Percentiles rank a stretch among this genome's conserved stretches.
Conservation (phyloP, 2,113 vertebrate species). For the Heloderma charlesbogerti region DNA sequence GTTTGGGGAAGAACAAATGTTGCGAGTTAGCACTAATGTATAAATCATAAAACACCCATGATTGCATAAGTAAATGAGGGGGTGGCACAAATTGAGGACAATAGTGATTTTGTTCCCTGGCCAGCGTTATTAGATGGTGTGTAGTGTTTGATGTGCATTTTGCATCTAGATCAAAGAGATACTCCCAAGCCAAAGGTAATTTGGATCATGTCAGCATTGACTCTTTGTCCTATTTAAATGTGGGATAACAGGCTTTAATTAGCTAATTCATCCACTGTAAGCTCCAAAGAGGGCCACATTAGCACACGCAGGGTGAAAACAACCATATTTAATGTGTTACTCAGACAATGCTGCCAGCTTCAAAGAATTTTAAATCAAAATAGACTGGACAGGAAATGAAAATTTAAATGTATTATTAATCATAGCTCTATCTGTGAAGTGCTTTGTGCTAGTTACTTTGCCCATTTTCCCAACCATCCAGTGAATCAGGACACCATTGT, state of each 20-base stretch:
- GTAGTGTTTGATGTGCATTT: conserved; percentile 24
- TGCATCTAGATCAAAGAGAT: conserved; percentile 37
- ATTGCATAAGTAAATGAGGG: neutral
- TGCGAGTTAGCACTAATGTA: neutral
- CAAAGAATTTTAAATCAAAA: conserved; percentile 31
- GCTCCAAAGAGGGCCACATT: conserved; percentile 4
- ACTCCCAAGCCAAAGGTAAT: conserved; percentile 16
- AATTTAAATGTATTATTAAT: neutral
- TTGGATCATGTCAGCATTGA: neutral
- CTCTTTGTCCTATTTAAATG: conserved; percentile 22
- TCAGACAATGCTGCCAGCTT: conserved; percentile 21
- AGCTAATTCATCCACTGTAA: conserved; percentile 19
- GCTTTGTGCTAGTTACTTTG: neutral
- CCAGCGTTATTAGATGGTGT: conserved; percentile 18
- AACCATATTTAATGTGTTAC: conserved; percentile 17
- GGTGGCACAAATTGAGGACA: neutral
- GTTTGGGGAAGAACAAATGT: neutral
- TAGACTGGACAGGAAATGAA: neutral
- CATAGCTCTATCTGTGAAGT: neutral
- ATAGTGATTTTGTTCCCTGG: conserved; percentile 3
- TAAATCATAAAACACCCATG: neutral
- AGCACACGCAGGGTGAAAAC: neutral
- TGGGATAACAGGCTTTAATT: conserved; percentile 24
- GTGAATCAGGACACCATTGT: neutral
- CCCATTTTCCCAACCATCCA: neutral